These are phyloP conservation scores for Cataglyphis livida DNA, from an alignment of 2,888 invertebrate species.

Conservation along the genomic window DNA sequence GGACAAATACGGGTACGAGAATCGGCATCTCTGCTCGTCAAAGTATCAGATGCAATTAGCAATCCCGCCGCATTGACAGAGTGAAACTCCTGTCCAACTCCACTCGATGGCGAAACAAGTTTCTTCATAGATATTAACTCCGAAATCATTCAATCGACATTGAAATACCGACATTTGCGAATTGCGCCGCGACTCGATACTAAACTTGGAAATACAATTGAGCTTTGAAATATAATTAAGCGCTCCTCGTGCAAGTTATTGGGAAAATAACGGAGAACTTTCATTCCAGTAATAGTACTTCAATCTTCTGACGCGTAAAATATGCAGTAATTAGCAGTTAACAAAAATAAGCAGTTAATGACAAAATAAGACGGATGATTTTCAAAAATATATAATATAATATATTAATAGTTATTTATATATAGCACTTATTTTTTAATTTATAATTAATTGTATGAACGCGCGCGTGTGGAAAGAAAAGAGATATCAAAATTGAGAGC, in stretches of 20 bases:
- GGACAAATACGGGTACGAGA: constrained; percentile 56
- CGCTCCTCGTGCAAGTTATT: not conserved
- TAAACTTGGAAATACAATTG: constrained; percentile 43
- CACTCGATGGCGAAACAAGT: constrained; percentile 45
- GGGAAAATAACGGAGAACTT: constrained; percentile 6
- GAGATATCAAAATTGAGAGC: not conserved
- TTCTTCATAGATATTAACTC: constrained; percentile 55
- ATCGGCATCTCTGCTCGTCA: constrained; percentile 38
- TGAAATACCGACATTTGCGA: constrained; percentile 47
- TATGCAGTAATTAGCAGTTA: constrained; percentile 21
- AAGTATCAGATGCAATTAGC: constrained; percentile 54
- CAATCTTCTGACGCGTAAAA: not conserved
- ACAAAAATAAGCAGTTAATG: not conserved
- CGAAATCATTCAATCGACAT: constrained; percentile 55
- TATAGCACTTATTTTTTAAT: not conserved
- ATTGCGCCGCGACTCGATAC: constrained; percentile 19
- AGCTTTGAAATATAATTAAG: constrained; percentile 37
- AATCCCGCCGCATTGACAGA: constrained; percentile 33
- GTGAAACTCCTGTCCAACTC: constrained; percentile 47
- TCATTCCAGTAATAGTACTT: not conserved
- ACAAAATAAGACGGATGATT: constrained; percentile 10
- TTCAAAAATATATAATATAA: not conserved
- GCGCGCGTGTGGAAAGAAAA: not conserved
- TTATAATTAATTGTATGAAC: not conserved
- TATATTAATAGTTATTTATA: not conserved